Base-by-base conservation (phyloP, 2,888 invertebrate genomes). In the Chirona hameri region DNA sequence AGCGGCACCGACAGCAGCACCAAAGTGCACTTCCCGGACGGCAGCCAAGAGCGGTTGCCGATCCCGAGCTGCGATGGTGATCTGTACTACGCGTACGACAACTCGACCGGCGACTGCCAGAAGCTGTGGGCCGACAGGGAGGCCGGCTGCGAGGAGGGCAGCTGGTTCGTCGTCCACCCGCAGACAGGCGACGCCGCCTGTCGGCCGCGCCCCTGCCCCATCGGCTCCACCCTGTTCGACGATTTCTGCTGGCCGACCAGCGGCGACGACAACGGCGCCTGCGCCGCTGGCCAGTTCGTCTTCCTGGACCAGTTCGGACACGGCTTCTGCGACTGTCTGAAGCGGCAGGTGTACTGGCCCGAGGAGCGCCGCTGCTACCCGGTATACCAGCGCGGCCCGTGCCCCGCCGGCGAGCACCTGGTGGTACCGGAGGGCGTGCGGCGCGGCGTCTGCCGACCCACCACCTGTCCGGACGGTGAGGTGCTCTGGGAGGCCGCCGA, bases 31-130 rank as follows among this genome's bases (percentile, higher is more conserved):
- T 52, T 52, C 52, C 52, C 52, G 15, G 52, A 18, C 18, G 7
- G 39, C 39, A 7, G 39, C 39, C 39, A 39, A 7, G 52, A 52
- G 15, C n/a, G 24, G 72, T 10, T 18, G 18, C 72, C 72, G 72
- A 27, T 72, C 29, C 72, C 72, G 31, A 9, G 18, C 18, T 76
- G 76, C n/a, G 76, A 39, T 39, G 76, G 76, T 46, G 39, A 46
- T 39, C 46, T 21, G 21, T 76, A 10, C 76, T 15, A 46, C 21
- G 76, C 46, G 4, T 76, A 46, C 76, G 15, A 76, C 76, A 76
- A 76, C 76, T 9, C 24, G 46, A 76, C 46, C 39, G 76, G 76
- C 46, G 24, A 76, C 39, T 76, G 76, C 76, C 76, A 46, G 46
- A 4, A 76, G 76, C 76, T 76, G 76, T 46, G 72, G 46, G 24